Base-by-base conservation (phyloP, 2,797 vertebrate genomes). In the Pangasius mekongensis region DNA sequence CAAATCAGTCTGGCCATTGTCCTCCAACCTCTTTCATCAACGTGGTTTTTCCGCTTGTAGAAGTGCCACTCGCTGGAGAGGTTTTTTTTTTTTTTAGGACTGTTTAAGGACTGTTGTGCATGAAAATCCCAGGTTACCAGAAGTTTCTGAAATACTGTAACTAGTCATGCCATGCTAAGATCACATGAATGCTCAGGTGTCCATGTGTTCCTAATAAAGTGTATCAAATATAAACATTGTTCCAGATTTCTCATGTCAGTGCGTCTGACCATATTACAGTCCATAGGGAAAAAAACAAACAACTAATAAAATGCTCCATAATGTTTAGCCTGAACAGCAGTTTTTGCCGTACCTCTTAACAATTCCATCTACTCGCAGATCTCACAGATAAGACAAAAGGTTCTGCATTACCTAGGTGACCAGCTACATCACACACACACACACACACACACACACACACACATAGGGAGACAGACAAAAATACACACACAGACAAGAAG, bases 301-400 rank as follows among this genome's bases (percentile, higher is more conserved):
- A 33, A 33, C 16, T 69, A 22, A 78, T 24, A 33, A 24, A 69
- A 78, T 18, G 24, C 54, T 52, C 2, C 11, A 24, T 67, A 54
- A 85, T 85, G 56, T 81, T 81, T 39, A 60, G 60, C 11, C 10
- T 30, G 14, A 58, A 60, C 16, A 16, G 14, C 8, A 39, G 47
- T 30, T 77, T 77, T n/a, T n/a, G 27, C 56, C 39, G 30, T 20
- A 52, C 8, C 47, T 78, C 77, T 39, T 66, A 83, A 74, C 77
- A 73, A 86, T 24, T 86, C 71, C 80, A 84, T 78, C 49, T 64
- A 84, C n/a, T 62, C 60, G 49, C 3, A 49, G 3, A 52, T 83
- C 18, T 47, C 43, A 33, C 67, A 87, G 52, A 89, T 84, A 84
- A 88, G 58, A 90, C 90, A 87, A 87, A 89, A 80, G 56, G 66